Evolutionary conservation across 2,797 vertebrate genomes (phyloP).

Genomic region (Silurus aristotelis): DNA sequence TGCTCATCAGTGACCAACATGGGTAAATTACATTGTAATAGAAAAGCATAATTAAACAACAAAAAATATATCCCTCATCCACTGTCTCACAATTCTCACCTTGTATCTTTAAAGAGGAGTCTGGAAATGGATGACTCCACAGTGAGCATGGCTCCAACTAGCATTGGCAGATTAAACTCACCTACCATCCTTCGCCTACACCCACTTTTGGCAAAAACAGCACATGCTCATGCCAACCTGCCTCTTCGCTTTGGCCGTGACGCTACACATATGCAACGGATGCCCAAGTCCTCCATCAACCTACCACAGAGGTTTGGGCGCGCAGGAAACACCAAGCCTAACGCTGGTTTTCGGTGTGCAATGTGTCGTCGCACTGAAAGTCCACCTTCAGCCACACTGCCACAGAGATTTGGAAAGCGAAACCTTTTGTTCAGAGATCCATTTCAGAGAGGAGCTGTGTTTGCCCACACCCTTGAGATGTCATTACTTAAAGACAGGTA

Average conservation of each 20-base stretch:
- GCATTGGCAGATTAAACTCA: constrained; percentile 51
- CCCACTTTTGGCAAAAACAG: constrained; percentile 56
- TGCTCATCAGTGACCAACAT: background rate
- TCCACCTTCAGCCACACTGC: constrained; percentile 45
- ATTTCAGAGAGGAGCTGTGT: constrained; percentile 45
- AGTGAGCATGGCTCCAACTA: constrained; percentile 56
- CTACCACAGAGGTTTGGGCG: constrained; percentile 77
- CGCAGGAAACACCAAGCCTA: constrained; percentile 33
- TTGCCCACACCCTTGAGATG: constrained; percentile 40
- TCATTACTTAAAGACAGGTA: constrained; percentile 50
- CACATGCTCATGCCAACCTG: constrained; percentile 66
- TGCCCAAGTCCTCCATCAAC: constrained; percentile 62
- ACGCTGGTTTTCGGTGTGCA: constrained; percentile 42
- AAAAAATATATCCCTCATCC: background rate
- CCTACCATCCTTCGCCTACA: constrained; percentile 66
- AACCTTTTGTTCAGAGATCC: constrained; percentile 55
- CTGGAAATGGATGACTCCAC: constrained; percentile 65
- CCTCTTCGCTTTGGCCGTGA: constrained; percentile 74
- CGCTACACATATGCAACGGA: constrained; percentile 3
- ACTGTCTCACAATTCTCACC: background rate
- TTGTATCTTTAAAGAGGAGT: constrained; percentile 58
- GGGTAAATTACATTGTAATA: background rate
- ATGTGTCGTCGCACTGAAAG: constrained; percentile 48
- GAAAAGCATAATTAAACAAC: background rate
- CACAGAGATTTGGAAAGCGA: constrained; percentile 60